Evolutionary conservation across 2,113 vertebrate species (phyloP).

Genomic region (Perca fluviatilis): DNA sequence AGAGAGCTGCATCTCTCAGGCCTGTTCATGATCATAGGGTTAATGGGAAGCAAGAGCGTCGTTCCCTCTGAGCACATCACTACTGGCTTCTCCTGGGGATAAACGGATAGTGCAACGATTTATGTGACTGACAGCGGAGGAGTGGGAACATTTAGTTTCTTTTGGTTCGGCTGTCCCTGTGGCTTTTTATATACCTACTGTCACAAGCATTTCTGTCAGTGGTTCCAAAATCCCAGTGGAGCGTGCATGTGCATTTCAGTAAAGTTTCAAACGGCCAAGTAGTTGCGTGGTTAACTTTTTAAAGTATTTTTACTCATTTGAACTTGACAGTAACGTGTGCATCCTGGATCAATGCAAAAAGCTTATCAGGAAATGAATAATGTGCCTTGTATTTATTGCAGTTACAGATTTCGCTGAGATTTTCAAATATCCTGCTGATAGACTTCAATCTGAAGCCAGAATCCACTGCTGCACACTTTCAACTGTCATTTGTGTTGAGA

Average conservation of each 20-base stretch:
- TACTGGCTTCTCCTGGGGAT: slow-evolving; percentile 46
- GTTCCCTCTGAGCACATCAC: slow-evolving; percentile 30
- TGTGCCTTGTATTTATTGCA: neutral
- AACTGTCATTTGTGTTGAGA: neutral
- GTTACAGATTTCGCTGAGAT: neutral
- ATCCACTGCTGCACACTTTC: neutral
- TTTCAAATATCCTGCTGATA: neutral
- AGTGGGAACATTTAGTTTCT: slow-evolving; percentile 39
- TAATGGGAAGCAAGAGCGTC: slow-evolving; percentile 36
- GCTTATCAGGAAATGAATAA: neutral
- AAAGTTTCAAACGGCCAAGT: slow-evolving; percentile 13
- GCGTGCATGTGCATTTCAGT: neutral
- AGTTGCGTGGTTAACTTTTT: neutral
- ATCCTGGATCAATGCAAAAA: neutral
- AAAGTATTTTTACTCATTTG: neutral
- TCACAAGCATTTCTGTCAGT: slow-evolving; percentile 16
- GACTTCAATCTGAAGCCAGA: neutral
- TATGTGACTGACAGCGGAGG: slow-evolving; percentile 54
- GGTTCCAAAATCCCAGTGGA: slow-evolving; percentile 20
- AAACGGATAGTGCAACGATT: slow-evolving; percentile 41
- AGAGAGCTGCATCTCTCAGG: slow-evolving; percentile 18
- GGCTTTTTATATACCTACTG: slow-evolving; percentile 26
- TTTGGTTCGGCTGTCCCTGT: slow-evolving; percentile 24
- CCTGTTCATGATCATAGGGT: slow-evolving; percentile 37
- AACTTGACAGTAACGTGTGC: neutral